These are phyloP conservation scores for Bovichtus variegatus DNA, from an alignment of 2,797 vertebrate genomes.

Conservation along the genomic window DNA sequence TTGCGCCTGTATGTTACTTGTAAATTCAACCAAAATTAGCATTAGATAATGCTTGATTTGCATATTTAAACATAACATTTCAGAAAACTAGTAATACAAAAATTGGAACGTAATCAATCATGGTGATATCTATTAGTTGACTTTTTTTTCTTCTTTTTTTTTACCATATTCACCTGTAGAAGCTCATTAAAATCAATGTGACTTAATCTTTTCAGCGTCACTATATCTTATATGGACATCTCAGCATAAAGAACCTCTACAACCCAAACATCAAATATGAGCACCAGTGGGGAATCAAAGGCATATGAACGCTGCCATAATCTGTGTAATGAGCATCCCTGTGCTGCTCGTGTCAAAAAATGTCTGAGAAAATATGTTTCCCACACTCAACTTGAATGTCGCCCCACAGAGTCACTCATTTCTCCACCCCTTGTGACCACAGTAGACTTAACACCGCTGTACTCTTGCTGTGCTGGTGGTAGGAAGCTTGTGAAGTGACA, in stretches of 20 bases:
- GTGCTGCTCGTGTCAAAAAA: slow-evolving; percentile 26
- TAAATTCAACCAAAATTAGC: too few species aligned
- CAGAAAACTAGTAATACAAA: too few species aligned
- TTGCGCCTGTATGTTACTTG: too few species aligned
- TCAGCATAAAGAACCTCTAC: background rate
- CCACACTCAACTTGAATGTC: slow-evolving; percentile 26
- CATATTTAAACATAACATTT: too few species aligned
- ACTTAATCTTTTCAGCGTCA: background rate
- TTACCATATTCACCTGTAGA: too few species aligned
- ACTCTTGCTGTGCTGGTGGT: slow-evolving; percentile 48
- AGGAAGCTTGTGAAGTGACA: slow-evolving; percentile 67
- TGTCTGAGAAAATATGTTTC: slow-evolving; percentile 31
- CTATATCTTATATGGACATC: background rate
- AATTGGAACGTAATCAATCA: too few species aligned
- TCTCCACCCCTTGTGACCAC: slow-evolving; percentile 60
- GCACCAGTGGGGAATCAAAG: background rate
- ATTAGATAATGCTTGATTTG: too few species aligned
- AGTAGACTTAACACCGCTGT: slow-evolving; percentile 53
- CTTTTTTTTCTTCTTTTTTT: too few species aligned
- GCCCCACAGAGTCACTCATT: slow-evolving; percentile 31
- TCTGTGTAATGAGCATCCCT: slow-evolving; percentile 36
- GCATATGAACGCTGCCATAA: background rate
- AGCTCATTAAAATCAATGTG: background rate
- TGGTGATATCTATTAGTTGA: too few species aligned
- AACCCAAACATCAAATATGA: background rate